A percentile compares a stretch with the other conserved stretches of the same genome.
These are phyloP conservation scores for Macrosiphum euphorbiae DNA, from an alignment of 2,888 invertebrate species.

Conservation along the genomic window DNA sequence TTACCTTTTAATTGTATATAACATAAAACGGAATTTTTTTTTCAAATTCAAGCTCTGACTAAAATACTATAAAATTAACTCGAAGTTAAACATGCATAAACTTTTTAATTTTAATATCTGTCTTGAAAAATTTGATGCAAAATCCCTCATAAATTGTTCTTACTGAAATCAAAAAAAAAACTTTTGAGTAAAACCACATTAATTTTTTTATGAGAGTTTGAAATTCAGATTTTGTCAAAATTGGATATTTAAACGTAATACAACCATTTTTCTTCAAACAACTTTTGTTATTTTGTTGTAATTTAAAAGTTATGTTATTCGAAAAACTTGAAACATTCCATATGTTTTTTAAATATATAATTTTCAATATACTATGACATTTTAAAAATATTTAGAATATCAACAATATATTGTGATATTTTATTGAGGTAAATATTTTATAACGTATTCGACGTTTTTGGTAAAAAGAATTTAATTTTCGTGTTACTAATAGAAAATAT, in stretches of 20 bases:
- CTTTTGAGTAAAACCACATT: neutral
- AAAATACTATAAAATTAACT: neutral
- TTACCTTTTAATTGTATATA: too few species aligned
- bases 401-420: neutral
- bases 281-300: too few species aligned
- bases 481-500: neutral
- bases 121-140: neutral
- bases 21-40: too few species aligned
- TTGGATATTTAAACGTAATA: too few species aligned
- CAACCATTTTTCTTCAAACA: too few species aligned
- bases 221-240: neutral
- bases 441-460: neutral
- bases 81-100: neutral
- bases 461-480: neutral
- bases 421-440: neutral
- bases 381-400: neutral
- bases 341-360: neutral
- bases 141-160: neutral
- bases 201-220: neutral
- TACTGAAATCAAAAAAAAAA: neutral
- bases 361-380: too few species aligned
- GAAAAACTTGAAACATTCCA: neutral
- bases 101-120: neutral
- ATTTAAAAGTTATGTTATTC: neutral
- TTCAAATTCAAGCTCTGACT: too few species aligned